These are phyloP conservation scores for Oriolus oriolus DNA, from an alignment of 2,113 vertebrate genomes.

Conservation along the genomic window DNA sequence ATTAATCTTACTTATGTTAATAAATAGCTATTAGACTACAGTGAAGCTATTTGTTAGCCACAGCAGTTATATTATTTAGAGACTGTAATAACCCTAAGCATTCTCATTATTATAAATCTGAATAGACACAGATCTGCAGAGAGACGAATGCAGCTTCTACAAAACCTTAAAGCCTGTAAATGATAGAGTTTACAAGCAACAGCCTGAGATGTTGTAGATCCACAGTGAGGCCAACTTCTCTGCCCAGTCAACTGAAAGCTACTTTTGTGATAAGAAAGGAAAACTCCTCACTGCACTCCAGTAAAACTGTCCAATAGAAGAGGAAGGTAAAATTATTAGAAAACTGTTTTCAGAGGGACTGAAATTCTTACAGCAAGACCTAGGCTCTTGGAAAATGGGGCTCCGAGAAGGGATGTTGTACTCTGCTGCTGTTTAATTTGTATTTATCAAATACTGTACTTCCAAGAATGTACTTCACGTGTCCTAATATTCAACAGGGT, in stretches of 20 bases:
- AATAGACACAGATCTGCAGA: background rate
- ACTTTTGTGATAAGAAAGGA: background rate
- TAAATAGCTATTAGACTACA: constrained; percentile 30
- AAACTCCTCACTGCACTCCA: background rate
- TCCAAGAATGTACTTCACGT: background rate
- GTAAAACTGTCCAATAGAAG: background rate
- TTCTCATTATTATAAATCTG: constrained; percentile 26
- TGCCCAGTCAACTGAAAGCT: background rate
- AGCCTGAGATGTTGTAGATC: background rate
- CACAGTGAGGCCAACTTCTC: background rate
- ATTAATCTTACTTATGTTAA: constrained; percentile 47
- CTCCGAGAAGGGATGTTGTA: accelerated
- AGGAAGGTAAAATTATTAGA: background rate
- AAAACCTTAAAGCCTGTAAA: background rate
- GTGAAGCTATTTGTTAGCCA: constrained; percentile 20
- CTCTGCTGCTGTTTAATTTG: background rate
- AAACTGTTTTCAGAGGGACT: background rate
- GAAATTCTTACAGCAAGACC: background rate
- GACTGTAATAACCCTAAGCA: constrained; percentile 13
- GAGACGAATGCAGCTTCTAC: background rate
- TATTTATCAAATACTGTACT: background rate
- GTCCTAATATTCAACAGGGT: background rate
- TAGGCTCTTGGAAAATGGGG: background rate
- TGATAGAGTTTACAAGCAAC: background rate
- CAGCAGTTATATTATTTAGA: constrained; percentile 35